These are phyloP conservation scores for Dasyprocta punctata DNA, from an alignment of 2,113 vertebrate genomes.

Conservation along the genomic window DNA sequence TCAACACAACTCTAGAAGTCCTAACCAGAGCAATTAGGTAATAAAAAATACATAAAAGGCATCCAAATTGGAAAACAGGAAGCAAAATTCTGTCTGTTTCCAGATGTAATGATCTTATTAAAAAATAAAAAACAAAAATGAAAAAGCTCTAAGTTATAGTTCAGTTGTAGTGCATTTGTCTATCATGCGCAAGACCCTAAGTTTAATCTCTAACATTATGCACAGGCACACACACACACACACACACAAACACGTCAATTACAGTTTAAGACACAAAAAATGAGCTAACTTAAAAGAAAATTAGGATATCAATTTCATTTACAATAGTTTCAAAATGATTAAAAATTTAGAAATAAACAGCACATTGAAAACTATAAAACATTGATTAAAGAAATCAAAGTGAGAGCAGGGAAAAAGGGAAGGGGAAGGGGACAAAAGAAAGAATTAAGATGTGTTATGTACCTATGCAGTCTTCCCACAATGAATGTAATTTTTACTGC, in stretches of 20 bases:
- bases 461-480: background rate
- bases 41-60: background rate
- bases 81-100: background rate
- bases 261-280: background rate
- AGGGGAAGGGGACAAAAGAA: background rate
- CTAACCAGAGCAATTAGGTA: background rate
- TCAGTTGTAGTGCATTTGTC: background rate
- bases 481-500: background rate
- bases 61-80: background rate
- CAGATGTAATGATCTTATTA: background rate
- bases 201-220: background rate
- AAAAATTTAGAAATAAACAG: background rate
- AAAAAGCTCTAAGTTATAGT: background rate
- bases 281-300: background rate
- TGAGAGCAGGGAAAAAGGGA: background rate
- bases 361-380: background rate
- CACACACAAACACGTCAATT: background rate
- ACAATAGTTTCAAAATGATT: background rate
- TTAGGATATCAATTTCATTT: background rate
- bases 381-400: background rate
- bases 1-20: background rate
- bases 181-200: background rate
- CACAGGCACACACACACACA: background rate
- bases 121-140: background rate
- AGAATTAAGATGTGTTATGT: background rate